Evolutionary conservation across 2,888 invertebrate genomes (phyloP).

Genomic region (Campaea margaritaria): DNA sequence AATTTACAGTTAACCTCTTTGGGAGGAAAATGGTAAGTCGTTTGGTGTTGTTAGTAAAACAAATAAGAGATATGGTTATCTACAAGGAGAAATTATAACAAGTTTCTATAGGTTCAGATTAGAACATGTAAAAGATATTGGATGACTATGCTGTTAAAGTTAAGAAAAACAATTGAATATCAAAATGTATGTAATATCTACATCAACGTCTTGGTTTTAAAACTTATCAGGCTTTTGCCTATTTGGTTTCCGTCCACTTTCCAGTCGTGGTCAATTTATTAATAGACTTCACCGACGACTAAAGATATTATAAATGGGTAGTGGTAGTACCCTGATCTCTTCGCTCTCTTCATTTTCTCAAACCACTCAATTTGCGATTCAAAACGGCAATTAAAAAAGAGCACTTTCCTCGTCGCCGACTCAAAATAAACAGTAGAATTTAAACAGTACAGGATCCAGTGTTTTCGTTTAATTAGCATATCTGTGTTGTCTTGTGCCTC

Average conservation of each 20-base stretch:
- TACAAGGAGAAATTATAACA: neutral
- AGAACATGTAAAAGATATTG: too few relatives aligned
- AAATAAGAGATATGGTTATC: neutral
- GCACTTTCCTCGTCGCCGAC: constrained; percentile 62
- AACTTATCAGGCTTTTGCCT: too few relatives aligned
- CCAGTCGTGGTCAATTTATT: too few relatives aligned
- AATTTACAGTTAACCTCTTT: constrained; percentile 17
- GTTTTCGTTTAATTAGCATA: constrained; percentile 85
- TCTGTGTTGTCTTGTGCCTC: constrained; percentile 80
- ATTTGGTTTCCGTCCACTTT: too few relatives aligned
- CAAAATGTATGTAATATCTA: too few relatives aligned
- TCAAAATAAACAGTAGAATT: constrained; percentile 68
- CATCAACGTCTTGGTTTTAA: too few relatives aligned
- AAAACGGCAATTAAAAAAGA: constrained; percentile 42
- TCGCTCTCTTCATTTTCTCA: constrained; percentile 18
- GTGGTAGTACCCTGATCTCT: neutral
- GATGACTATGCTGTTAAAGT: too few relatives aligned
- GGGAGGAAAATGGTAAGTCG: neutral
- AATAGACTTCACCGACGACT: too few relatives aligned
- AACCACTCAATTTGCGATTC: constrained; percentile 23
- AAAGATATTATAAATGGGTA: too few relatives aligned
- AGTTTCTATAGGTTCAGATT: neutral
- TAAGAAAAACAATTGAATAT: too few relatives aligned
- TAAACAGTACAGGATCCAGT: constrained; percentile 64
- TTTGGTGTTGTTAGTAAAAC: neutral